These are phyloP conservation scores for Chaetura pelagica DNA, from an alignment of 2,113 vertebrate genomes.

Conservation along the genomic window DNA sequence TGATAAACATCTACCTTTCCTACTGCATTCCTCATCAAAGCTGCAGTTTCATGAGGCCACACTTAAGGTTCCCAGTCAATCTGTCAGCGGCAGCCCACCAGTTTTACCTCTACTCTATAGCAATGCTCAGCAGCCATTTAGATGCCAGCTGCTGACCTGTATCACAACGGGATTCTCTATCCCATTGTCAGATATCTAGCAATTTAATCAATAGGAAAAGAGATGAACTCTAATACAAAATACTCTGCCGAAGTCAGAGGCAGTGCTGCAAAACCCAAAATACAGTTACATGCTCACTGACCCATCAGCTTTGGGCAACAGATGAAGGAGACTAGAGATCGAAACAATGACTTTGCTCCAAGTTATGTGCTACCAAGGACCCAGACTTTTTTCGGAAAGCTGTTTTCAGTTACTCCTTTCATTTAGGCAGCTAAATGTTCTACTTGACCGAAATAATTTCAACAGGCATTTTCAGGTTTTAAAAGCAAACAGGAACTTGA, in stretches of 20 bases:
- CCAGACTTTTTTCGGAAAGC: not conserved
- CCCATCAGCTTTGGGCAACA: not conserved
- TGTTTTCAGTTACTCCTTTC: not conserved
- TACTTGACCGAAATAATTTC: not conserved
- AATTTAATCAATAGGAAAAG: not conserved
- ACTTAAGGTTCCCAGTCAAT: not conserved
- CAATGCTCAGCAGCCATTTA: not conserved
- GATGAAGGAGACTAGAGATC: not conserved
- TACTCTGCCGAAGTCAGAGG: not conserved
- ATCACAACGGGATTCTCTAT: not conserved
- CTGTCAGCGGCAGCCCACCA: constrained; percentile 13
- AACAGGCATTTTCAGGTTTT: not conserved
- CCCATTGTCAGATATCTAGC: not conserved
- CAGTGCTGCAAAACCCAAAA: not conserved
- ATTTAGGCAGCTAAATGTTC: not conserved
- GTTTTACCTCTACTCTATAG: not conserved
- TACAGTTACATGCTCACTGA: not conserved
- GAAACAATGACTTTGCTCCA: not conserved
- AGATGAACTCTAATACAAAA: not conserved
- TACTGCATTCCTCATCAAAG: not conserved
- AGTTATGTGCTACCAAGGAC: not conserved
- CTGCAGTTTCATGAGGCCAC: not conserved
- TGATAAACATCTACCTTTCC: not conserved
- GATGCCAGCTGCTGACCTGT: not conserved
- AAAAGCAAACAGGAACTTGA: not conserved